These are phyloP conservation scores for Clamator glandarius DNA, from an alignment of 2,797 vertebrate species.

Conservation along the genomic window DNA sequence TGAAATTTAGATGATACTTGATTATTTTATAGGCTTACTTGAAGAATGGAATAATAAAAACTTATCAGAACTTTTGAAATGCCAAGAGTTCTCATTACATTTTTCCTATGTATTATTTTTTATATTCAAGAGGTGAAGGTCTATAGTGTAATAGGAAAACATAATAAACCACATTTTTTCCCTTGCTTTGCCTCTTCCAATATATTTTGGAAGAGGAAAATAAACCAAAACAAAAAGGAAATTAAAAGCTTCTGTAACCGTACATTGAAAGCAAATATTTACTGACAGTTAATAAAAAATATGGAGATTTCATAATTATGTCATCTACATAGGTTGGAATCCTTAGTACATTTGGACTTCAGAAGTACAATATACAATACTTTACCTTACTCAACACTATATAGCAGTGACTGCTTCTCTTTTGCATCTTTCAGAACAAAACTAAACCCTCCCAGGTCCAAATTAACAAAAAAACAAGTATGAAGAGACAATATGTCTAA, in stretches of 20 bases:
- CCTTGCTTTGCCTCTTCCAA: not conserved
- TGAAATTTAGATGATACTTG: not conserved
- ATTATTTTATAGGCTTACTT: not conserved
- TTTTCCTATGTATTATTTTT: not conserved
- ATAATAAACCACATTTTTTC: not conserved
- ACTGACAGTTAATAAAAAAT: not conserved
- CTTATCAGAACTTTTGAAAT: not conserved
- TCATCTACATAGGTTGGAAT: not conserved
- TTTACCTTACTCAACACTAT: not conserved
- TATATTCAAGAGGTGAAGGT: not conserved
- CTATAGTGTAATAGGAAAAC: not conserved
- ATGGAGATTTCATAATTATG: not conserved
- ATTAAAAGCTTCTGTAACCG: not conserved
- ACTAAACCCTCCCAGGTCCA: not conserved
- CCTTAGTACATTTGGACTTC: not conserved
- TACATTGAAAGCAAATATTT: not conserved
- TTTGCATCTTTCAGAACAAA: not conserved
- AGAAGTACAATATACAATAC: not conserved
- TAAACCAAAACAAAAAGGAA: too few species aligned
- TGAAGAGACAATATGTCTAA: fast-evolving
- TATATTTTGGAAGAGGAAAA: not conserved
- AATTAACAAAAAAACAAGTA: not conserved
- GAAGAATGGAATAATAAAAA: not conserved
- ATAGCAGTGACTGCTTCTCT: not conserved
- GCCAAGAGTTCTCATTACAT: not conserved